Conservation (phyloP, 2,113 vertebrate species). For the Zosterops japonicus region DNA sequence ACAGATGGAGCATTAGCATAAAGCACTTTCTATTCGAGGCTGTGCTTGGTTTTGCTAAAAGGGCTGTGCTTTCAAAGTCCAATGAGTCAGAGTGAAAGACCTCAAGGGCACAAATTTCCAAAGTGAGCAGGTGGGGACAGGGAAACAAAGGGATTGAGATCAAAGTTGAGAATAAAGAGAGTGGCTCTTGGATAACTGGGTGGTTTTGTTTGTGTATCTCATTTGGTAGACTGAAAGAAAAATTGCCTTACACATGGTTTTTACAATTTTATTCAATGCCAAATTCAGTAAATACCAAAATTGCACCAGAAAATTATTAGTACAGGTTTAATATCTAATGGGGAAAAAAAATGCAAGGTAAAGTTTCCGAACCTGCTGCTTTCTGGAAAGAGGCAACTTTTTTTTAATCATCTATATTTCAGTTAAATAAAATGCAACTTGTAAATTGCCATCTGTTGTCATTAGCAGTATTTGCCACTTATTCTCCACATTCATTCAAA, state of each 20-base stretch:
- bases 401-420: not conserved
- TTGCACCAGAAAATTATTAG: not conserved
- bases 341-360: not conserved
- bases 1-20: slow-evolving; percentile 6
- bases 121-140: not conserved
- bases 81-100: not conserved
- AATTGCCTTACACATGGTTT: not conserved
- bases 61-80: not conserved
- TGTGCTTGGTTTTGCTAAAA: not conserved
- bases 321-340: not conserved
- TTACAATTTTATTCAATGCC: not conserved
- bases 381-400: not conserved
- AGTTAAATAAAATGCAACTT: not conserved
- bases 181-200: rapidly evolving
- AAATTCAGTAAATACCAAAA: not conserved
- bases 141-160: not conserved
- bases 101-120: not conserved
- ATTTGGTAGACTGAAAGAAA: not conserved
- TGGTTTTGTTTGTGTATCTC: not conserved
- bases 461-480: not conserved
- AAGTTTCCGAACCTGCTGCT: not conserved
- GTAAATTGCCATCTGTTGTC: not conserved
- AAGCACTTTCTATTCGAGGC: not conserved
- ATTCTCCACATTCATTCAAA: not conserved
- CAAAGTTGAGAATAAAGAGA: not conserved